A percentile compares a stretch with the other conserved stretches of the same genome.
Evolutionary conservation across 1,140 invertebrate species (phyloP).

Genomic region (Diabrotica undecimpunctata): DNA sequence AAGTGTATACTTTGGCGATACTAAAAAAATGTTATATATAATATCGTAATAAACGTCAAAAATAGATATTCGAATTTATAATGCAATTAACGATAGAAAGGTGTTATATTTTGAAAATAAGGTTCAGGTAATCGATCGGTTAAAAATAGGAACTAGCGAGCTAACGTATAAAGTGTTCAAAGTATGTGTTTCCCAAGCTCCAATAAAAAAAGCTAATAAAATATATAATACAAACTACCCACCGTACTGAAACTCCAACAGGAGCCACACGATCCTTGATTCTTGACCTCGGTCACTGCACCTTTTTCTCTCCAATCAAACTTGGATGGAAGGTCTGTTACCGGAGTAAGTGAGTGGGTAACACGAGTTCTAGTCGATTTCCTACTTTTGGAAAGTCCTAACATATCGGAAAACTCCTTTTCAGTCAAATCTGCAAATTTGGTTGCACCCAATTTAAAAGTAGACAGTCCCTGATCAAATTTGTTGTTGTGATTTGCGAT

Average conservation of each 20-base stretch:
- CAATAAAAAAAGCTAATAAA: not conserved
- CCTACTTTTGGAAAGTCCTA: not conserved
- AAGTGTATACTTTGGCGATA: too few species aligned
- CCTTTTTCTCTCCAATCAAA: conserved; percentile 82
- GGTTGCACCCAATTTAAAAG: conserved; percentile 68
- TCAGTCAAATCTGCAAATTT: conserved; percentile 53
- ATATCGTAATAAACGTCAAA: too few species aligned
- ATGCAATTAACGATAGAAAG: too few species aligned
- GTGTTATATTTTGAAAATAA: too few species aligned
- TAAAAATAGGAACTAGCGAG: too few species aligned
- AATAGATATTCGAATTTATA: too few species aligned
- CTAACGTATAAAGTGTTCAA: too few species aligned
- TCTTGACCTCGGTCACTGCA: conserved; percentile 83
- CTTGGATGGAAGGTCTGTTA: conserved; percentile 53
- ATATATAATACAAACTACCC: conserved; percentile 34
- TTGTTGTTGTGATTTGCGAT: conserved; percentile 79
- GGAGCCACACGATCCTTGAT: conserved; percentile 87
- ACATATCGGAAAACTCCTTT: conserved; percentile 63
- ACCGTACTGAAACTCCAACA: conserved; percentile 87
- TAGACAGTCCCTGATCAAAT: conserved; percentile 61
- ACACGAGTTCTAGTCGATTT: not conserved
- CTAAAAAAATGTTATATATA: too few species aligned
- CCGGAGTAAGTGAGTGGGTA: not conserved
- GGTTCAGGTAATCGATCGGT: too few species aligned
- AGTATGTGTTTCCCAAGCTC: not conserved